Evolutionary conservation across 2,888 invertebrate species (phyloP).

Genomic region (Caenorhabditis macrosperma): DNA sequence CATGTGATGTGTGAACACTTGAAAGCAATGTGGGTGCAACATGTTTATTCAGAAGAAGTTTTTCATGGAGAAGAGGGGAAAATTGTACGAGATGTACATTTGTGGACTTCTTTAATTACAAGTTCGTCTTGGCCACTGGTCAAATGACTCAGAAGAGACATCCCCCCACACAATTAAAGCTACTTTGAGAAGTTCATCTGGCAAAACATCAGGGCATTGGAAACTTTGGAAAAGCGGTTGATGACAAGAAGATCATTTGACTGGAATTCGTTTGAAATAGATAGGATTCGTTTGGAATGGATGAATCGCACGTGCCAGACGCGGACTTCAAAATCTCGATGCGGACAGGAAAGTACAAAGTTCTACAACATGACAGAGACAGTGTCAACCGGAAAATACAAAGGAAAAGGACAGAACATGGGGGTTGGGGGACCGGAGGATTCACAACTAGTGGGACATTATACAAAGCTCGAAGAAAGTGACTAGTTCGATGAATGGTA

Average conservation of each 20-base stretch:
- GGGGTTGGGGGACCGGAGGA: constrained; percentile 22
- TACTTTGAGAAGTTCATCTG: background rate
- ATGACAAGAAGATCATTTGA: constrained; percentile 12
- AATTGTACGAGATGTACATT: background rate
- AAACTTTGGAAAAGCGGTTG: background rate
- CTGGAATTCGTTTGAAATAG: no score
- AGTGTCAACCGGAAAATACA: background rate
- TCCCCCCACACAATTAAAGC: constrained; percentile 2
- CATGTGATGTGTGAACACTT: no score
- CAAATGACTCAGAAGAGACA: no score
- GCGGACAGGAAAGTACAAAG: no score
- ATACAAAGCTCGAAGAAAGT: constrained; percentile 39
- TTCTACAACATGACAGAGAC: background rate
- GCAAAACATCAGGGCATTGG: background rate
- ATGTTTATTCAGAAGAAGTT: no score
- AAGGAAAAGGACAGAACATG: background rate
- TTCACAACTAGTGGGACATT: constrained; percentile 28
- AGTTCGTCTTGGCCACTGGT: no score
- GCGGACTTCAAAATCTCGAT: no score
- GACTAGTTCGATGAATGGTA: constrained; percentile 26
- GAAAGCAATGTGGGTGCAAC: no score
- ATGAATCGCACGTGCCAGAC: no score
- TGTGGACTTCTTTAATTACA: no score
- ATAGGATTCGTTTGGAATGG: no score
- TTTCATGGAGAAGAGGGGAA: background rate